These are phyloP conservation scores for Silurus aristotelis DNA, from an alignment of 2,797 vertebrate species.

Conservation along the genomic window DNA sequence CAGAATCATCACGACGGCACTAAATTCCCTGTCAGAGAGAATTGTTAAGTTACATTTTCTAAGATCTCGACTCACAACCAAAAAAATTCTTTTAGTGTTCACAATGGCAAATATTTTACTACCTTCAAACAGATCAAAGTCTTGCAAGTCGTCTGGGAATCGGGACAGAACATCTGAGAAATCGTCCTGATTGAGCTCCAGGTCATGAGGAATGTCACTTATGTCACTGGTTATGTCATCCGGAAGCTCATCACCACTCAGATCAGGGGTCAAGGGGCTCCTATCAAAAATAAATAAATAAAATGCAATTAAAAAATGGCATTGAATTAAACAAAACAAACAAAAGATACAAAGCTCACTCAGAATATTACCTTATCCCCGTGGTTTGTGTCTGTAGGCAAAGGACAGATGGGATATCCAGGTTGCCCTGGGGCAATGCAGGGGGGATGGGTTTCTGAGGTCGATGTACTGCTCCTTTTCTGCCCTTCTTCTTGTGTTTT, in stretches of 20 bases:
- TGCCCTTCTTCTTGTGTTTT: slow-evolving; percentile 99
- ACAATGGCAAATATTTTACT: not conserved
- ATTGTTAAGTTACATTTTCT: not conserved
- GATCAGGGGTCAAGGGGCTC: slow-evolving; percentile 94
- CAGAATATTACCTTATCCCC: slow-evolving; percentile 85
- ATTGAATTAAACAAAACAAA: not conserved
- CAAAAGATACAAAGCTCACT: slow-evolving; percentile 19
- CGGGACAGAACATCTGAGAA: slow-evolving; percentile 94
- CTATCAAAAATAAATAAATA: slow-evolving; percentile 59
- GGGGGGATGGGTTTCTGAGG: slow-evolving; percentile 98
- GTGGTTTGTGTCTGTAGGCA: slow-evolving; percentile 86
- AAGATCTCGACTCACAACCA: not conserved
- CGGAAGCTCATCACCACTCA: slow-evolving; percentile 95
- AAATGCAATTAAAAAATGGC: not conserved
- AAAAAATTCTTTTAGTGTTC: not conserved
- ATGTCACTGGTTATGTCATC: slow-evolving; percentile 99
- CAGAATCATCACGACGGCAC: not conserved
- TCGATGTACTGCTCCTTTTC: slow-evolving; percentile 83
- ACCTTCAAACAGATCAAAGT: slow-evolving; percentile 99
- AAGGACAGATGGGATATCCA: slow-evolving; percentile 93
- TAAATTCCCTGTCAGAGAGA: not conserved
- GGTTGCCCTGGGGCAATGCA: slow-evolving; percentile 94
- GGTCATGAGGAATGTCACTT: slow-evolving; percentile 98
- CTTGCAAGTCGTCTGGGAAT: slow-evolving; percentile 95
- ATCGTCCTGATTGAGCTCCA: slow-evolving; percentile 98